Percentiles rank a stretch among this genome's conserved stretches.
Conservation (phyloP, 2,888 invertebrate genomes). For the Acrobasis repandana region DNA sequence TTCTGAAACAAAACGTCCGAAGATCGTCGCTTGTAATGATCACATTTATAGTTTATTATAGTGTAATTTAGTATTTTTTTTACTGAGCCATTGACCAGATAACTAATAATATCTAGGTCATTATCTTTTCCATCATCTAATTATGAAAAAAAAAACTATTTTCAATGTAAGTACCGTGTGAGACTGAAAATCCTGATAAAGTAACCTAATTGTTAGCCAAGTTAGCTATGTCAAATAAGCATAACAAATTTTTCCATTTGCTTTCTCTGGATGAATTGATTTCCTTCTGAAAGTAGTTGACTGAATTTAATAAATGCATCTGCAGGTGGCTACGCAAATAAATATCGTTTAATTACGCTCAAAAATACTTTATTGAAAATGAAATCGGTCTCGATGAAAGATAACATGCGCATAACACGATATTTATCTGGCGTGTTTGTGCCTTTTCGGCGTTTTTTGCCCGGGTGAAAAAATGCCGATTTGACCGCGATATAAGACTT, state of each 20-base stretch:
- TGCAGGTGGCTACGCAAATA: constrained; percentile 24
- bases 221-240: too few species aligned
- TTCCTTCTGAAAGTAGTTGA: constrained; percentile 24
- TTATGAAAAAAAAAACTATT: too few species aligned
- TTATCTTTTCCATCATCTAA: too few species aligned
- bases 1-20: background rate
- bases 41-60: too few species aligned
- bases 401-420: constrained; percentile 12
- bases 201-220: too few species aligned
- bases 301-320: constrained; percentile 31
- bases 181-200: too few species aligned
- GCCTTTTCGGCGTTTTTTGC: constrained; percentile 18
- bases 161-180: too few species aligned
- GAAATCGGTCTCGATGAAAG: constrained; percentile 15
- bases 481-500: constrained; percentile 20
- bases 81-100: too few species aligned
- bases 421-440: constrained; percentile 18
- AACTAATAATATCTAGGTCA: too few species aligned
- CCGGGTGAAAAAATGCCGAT: constrained; percentile 17
- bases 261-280: background rate
- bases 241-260: too few species aligned
- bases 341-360: background rate
- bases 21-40: too few species aligned
- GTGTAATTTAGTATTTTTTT: too few species aligned
- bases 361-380: constrained; percentile 1